phyloP scores from a whole-genome alignment of 2,113 vertebrate species.

The Entelurus aequoreus region DNA sequence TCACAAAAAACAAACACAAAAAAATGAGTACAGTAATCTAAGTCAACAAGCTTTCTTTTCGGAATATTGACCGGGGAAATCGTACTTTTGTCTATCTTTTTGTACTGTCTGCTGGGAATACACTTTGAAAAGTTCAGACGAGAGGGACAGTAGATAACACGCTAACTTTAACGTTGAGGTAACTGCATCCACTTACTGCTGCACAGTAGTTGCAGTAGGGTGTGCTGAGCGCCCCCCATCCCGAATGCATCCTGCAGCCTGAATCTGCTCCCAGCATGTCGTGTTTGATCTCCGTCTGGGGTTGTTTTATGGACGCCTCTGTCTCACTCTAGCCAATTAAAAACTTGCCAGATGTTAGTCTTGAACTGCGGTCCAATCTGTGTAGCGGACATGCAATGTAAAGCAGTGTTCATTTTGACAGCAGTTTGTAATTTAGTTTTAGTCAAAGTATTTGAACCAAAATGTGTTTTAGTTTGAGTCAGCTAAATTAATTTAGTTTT shows the following conservation, averaged over 20 bases:
- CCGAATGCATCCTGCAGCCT: conserved; percentile 49
- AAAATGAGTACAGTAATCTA: not conserved
- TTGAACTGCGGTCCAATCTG: conserved; percentile 44
- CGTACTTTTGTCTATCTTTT: not conserved
- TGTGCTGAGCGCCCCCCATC: conserved; percentile 17
- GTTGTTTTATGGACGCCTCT: conserved; percentile 67
- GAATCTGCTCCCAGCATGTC: conserved; percentile 71
- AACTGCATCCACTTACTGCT: conserved; percentile 2
- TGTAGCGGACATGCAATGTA: conserved; percentile 12
- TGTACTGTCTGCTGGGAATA: not conserved
- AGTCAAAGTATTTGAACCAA: too few species aligned
- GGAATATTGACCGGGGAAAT: not conserved
- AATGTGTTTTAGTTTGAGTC: too few species aligned
- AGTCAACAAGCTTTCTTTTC: not conserved
- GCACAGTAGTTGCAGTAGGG: conserved; percentile 17
- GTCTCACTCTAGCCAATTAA: conserved; percentile 67
- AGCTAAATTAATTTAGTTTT: too few species aligned
- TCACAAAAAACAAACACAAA: not conserved
- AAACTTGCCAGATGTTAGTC: conserved; percentile 71
- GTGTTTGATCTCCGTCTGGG: conserved; percentile 73
- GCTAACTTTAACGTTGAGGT: conserved; percentile 13
- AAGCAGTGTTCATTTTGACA: not conserved
- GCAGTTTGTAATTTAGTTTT: too few species aligned
- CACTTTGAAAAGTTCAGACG: conserved; percentile 6
- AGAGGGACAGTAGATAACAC: conserved; percentile 2